Evolutionary conservation across 2,888 invertebrate species (phyloP), one percentile per base, ranked within the genome.

Genomic region (Zaprionus bogoriensis): DNA sequence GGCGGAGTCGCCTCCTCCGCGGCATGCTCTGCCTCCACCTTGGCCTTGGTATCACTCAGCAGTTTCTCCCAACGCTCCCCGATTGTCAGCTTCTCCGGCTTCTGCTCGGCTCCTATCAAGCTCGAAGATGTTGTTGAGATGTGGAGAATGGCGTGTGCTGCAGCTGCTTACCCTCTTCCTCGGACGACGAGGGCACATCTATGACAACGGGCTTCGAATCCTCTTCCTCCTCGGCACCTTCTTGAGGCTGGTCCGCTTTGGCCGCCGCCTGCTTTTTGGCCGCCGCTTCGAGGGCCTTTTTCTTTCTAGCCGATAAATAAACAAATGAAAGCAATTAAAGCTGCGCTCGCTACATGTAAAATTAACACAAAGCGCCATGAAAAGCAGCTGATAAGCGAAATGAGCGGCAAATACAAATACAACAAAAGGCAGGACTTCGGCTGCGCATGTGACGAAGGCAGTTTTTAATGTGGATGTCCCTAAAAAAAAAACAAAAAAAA

Each of bases 21-120:
- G 23, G 68, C 69, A 45, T 82, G 83, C 20, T 79, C 77, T 0
- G 74, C 84, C 90, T 92, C 92, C 87, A 90, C 90, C 88, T 88
- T 92, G 89, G 51, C 92, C 91, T 81, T 92, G 89, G 89, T 93
- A 90, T 78, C 92, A 88, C 81, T 91, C 80, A 66, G 91, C 90
- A 88, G 92, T 88, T 83, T 92, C 89, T 17, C 93, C 94, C 92
- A 94, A 90, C 86, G 93, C 89, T 59, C 93, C 90, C 79, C 93
- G 92, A 90, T 94, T 92, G 9, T 92, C 88, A 89, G 91, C 90
- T 64, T 92, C 23, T 74, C 88, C 2, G 75, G 71, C 48, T 88
- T 77, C 4, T 53, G 60, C 6, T 66, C 67, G n/a, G 19, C 87
- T 84, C 25, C 38, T 6, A 23, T 19, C 2, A 3, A 41, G 6